A percentile compares a stretch with the other conserved stretches of the same genome.
phyloP scores from a whole-genome alignment of 2,797 vertebrate genomes.

The Babyrousa celebensis region DNA sequence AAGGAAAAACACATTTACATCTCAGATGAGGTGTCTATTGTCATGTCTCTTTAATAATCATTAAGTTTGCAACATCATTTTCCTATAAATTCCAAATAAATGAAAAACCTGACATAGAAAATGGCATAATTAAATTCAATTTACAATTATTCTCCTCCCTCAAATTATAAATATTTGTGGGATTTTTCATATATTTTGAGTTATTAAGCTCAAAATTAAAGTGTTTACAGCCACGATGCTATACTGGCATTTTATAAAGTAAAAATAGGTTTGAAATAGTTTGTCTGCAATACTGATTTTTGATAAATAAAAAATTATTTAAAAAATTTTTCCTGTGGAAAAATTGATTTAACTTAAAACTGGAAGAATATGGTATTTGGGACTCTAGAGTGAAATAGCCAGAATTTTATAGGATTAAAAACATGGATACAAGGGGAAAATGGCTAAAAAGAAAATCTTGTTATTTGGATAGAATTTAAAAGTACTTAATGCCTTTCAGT shows the following conservation, averaged over 20 bases:
- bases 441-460: neutral
- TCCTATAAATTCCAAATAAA: constrained; percentile 26
- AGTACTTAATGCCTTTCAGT: constrained; percentile 2
- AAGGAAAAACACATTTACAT: constrained; percentile 47
- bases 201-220: constrained; percentile 32
- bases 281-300: neutral
- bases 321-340: neutral
- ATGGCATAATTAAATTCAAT: constrained; percentile 11
- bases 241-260: neutral
- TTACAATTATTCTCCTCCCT: neutral
- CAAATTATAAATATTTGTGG: constrained; percentile 18
- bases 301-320: neutral
- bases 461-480: constrained; percentile 24
- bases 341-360: constrained; percentile 47
- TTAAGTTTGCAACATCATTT: neutral
- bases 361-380: neutral
- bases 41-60: neutral
- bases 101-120: neutral
- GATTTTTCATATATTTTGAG: constrained; percentile 14
- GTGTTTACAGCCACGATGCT: neutral
- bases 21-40: neutral
- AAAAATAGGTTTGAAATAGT: neutral
- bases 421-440: neutral
- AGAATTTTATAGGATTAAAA: constrained; percentile 43
- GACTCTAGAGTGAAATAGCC: constrained; percentile 14